Evolutionary conservation across 2,797 vertebrate genomes (phyloP).

Genomic region (Trachops cirrhosus): DNA sequence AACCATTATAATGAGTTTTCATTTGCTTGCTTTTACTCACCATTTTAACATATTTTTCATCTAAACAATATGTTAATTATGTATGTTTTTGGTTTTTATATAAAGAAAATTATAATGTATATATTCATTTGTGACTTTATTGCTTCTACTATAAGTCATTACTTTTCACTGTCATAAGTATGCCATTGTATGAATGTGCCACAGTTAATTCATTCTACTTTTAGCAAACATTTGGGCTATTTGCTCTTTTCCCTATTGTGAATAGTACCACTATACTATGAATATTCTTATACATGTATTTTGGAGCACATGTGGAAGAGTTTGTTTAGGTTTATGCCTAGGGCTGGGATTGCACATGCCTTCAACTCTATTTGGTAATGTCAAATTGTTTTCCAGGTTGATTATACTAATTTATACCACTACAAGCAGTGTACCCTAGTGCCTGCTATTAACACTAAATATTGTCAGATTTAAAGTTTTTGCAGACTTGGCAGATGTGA

Average conservation of each 20-base stretch:
- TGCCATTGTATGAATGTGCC: not conserved
- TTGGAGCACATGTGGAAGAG: not conserved
- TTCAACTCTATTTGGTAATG: not conserved
- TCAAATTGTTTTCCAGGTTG: not conserved
- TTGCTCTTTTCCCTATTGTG: not conserved
- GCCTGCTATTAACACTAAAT: not conserved
- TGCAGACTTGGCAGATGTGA: not conserved
- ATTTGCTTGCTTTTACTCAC: slow-evolving; percentile 4
- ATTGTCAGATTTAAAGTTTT: not conserved
- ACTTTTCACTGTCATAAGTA: not conserved
- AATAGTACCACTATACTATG: not conserved
- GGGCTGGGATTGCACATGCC: not conserved
- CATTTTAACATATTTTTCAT: not conserved
- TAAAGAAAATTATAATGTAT: not conserved
- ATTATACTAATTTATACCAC: not conserved
- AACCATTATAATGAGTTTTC: not conserved
- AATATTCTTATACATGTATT: not conserved
- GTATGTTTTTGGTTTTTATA: not conserved
- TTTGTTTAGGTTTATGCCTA: not conserved
- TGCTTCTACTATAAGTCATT: not conserved
- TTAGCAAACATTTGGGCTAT: not conserved
- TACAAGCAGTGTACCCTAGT: not conserved
- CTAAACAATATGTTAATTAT: not conserved
- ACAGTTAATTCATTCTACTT: not conserved
- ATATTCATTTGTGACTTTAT: not conserved